These are phyloP conservation scores for Microtus richardsoni DNA, from an alignment of 2,113 vertebrate species.

Conservation along the genomic window DNA sequence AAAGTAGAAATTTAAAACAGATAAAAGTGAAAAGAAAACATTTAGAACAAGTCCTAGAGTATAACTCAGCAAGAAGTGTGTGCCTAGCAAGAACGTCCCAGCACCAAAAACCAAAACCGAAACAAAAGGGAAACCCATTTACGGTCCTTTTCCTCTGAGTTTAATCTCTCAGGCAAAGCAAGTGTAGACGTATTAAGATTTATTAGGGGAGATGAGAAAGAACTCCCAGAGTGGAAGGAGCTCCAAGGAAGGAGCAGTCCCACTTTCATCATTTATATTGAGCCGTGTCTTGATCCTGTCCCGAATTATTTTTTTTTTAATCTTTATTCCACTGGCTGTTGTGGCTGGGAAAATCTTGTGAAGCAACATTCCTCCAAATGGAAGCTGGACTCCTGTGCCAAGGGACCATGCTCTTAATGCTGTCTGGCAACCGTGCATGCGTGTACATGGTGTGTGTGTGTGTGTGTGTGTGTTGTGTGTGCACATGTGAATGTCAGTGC, in stretches of 20 bases:
- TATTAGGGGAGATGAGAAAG: neutral
- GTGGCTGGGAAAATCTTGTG: neutral
- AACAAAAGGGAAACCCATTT: neutral
- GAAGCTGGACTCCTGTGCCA: neutral
- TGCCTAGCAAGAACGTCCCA: neutral
- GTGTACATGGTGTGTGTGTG: no score
- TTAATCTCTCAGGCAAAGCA: neutral
- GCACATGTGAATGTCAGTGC: no score
- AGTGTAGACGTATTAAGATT: neutral
- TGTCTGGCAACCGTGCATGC: neutral
- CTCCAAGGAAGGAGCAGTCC: neutral
- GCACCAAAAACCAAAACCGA: neutral
- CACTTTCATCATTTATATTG: slow-evolving; percentile 32
- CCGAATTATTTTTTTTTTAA: neutral
- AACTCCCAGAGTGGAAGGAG: neutral
- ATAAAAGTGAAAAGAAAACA: slow-evolving; percentile 15
- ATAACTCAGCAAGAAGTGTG: neutral
- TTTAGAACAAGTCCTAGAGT: neutral
- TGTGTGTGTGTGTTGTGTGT: no score
- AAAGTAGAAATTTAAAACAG: slow-evolving; percentile 26
- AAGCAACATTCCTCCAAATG: neutral
- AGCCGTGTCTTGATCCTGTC: neutral
- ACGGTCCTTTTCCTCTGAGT: neutral
- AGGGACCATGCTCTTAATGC: neutral
- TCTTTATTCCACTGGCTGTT: neutral